Base-by-base conservation (phyloP, 2,888 invertebrate species). In the Synergus gifuensis region DNA sequence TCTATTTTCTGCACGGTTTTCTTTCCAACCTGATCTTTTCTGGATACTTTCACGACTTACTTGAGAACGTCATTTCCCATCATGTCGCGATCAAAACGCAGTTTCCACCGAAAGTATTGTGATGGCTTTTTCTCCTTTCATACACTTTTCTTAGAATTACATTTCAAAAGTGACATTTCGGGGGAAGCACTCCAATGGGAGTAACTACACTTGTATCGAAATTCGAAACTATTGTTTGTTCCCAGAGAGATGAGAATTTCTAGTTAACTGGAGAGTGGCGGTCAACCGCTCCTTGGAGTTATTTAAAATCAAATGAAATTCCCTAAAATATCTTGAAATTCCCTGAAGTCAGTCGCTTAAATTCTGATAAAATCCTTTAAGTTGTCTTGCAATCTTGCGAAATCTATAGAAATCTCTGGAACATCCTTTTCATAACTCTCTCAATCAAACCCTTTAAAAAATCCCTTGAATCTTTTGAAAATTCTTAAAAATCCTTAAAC, bases 21-120 rank as follows among this genome's bases (percentile, higher is more conserved):
- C 60, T 69, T 69, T 69, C 28, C 44, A 49, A 46, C 46, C 46
- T 69, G 28, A 69, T 69, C 69, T 69, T 69, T 49, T 49, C 69
- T 22, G 46, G 46, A 69, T 46, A 69, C 46, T 69, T 69, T 69
- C 22, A 69, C 46, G 46, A 46, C 46, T 46, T 69, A 69, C 22
- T 69, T 44, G 44, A 69, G 44, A 46, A 36, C 4, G 69, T 69
- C 18, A 69, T 28, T 69, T 69, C 49, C 46, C 14, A 69, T 66
- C 42, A 40, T 42, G 64, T 66, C 64, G n/a, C 42, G 22, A 60
- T 60, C 60, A 22, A 60, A 60, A 60, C 22, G 12, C 22, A 60
- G 22, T 60, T 60, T 60, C 12, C 12, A 4, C 18, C 22, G 22
- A 60, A 60, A 60, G 4, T 60, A 18, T 60, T 60, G 58, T 22